These are phyloP conservation scores for Leptosomus discolor DNA, from an alignment of 2,113 vertebrate genomes.

Conservation along the genomic window DNA sequence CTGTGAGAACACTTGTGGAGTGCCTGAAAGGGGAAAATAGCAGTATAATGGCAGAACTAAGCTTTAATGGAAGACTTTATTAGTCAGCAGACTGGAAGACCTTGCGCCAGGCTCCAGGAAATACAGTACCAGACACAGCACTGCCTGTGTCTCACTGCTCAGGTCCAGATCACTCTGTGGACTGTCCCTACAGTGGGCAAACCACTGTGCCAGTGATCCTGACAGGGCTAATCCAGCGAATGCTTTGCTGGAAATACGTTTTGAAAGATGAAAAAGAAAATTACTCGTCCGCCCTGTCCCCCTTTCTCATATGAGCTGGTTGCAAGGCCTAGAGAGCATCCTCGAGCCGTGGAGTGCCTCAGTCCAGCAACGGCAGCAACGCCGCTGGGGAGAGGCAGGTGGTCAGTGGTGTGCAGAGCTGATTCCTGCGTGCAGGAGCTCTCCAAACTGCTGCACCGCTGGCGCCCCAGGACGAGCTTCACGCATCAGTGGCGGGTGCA, in stretches of 20 bases:
- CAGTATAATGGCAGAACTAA: neutral
- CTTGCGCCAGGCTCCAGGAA: neutral
- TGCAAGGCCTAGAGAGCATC: neutral
- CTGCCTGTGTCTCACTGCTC: rapidly evolving
- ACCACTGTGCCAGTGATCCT: neutral
- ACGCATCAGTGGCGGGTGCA: too few species aligned
- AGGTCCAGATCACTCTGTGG: neutral
- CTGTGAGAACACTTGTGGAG: neutral
- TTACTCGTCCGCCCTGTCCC: rapidly evolving
- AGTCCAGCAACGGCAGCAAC: rapidly evolving
- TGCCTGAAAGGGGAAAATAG: neutral
- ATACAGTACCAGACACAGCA: rapidly evolving
- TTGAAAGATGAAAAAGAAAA: neutral
- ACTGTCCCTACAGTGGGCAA: rapidly evolving
- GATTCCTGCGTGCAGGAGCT: too few species aligned
- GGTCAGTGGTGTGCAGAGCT: rapidly evolving
- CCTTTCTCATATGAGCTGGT: rapidly evolving
- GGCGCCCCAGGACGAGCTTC: too few species aligned
- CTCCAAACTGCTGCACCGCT: too few species aligned
- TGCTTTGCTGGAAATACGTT: rapidly evolving
- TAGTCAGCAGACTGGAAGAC: neutral
- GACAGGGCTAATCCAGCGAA: rapidly evolving
- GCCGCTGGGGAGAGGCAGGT: rapidly evolving
- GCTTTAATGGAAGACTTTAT: neutral
- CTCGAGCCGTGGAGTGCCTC: rapidly evolving